phyloP scores from a whole-genome alignment of 2,888 invertebrate species.

The Aleiodes leptofemur region DNA sequence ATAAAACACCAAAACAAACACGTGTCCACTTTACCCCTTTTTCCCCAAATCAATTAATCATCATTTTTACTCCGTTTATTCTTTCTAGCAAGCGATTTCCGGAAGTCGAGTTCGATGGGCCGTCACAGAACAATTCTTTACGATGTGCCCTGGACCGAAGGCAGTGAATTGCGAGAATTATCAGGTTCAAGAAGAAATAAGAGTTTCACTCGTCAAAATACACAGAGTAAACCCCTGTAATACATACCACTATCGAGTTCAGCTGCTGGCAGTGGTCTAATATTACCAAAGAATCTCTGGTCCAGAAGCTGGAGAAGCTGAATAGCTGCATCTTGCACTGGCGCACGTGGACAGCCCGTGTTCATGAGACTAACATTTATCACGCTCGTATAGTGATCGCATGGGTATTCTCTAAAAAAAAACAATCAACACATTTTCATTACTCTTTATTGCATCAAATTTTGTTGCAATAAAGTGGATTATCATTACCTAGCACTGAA shows the following conservation, averaged over 20 bases:
- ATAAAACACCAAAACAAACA: no score
- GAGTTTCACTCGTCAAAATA: not conserved
- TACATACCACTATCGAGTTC: constrained; percentile 84
- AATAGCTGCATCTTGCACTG: constrained; percentile 95
- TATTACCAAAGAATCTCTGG: constrained; percentile 94
- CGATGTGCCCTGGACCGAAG: constrained; percentile 76
- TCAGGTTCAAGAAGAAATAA: not conserved
- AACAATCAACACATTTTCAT: constrained; percentile 11
- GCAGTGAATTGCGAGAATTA: constrained; percentile 67
- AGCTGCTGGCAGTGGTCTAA: constrained; percentile 82
- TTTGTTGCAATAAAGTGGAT: not conserved
- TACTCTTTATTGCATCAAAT: not conserved
- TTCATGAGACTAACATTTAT: constrained; percentile 98
- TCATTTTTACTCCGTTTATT: not conserved
- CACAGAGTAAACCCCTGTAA: not conserved
- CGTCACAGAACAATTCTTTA: constrained; percentile 69
- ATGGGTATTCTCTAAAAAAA: constrained; percentile 90
- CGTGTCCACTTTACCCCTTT: no score
- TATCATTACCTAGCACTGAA: constrained; percentile 91
- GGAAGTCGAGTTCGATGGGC: constrained; percentile 69
- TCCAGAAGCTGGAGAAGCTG: constrained; percentile 95
- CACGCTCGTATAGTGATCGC: constrained; percentile 98
- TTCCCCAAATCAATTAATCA: not conserved
- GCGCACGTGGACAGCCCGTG: constrained; percentile 94
- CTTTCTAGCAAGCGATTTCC: constrained; percentile 75